Conservation (phyloP, 2,797 vertebrate species). For the Sebastiscus albofasciatus region DNA sequence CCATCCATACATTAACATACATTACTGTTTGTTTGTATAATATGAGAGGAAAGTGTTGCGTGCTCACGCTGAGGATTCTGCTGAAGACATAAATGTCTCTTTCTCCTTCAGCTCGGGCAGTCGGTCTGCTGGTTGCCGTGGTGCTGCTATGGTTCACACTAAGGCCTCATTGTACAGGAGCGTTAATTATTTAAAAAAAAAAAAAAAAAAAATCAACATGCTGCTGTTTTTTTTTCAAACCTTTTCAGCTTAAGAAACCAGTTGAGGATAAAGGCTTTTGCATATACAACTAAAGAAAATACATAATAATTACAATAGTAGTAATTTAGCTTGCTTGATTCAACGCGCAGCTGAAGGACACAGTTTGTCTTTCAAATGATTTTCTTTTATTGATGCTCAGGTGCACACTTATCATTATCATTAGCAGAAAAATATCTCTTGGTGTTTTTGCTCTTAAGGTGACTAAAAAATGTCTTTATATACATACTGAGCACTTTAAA, state of each 20-base stretch:
- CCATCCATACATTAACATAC: constrained; percentile 59
- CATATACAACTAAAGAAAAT: neutral
- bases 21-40: constrained; percentile 54
- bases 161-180: constrained; percentile 6
- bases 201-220: neutral
- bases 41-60: neutral
- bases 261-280: neutral
- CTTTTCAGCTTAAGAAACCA: constrained; percentile 1
- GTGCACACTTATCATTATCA: neutral
- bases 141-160: neutral
- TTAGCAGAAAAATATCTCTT: neutral
- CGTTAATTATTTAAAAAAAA: no score
- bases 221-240: neutral
- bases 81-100: constrained; percentile 10
- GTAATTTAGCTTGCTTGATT: neutral
- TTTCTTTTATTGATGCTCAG: neutral
- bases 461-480: neutral
- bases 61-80: neutral
- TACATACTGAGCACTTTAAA: neutral
- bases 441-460: neutral
- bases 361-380: neutral
- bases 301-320: neutral
- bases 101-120: neutral
- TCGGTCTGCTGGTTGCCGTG: constrained; percentile 13
- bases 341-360: neutral